Conservation (phyloP, 2,797 vertebrate species). For the Moxostoma hubbsi region DNA sequence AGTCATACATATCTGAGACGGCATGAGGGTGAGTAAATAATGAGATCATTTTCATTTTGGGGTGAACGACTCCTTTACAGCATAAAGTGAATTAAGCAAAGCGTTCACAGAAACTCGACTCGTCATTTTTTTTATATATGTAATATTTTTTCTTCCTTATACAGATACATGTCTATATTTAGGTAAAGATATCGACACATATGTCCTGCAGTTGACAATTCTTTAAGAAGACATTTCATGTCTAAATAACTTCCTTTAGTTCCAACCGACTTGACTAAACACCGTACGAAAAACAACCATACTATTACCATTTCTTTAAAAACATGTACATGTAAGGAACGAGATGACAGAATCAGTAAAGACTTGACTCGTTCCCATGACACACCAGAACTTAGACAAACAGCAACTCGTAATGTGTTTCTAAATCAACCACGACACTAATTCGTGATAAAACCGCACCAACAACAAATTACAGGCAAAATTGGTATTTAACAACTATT, state of each 20-base stretch:
- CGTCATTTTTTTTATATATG: no score
- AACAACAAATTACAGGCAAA: background rate
- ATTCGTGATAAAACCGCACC: background rate
- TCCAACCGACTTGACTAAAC: background rate
- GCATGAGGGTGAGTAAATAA: no score
- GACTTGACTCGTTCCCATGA: background rate
- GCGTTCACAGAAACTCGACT: no score
- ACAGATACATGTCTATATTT: background rate
- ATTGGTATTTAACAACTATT: background rate
- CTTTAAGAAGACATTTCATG: background rate
- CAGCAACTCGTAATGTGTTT: background rate
- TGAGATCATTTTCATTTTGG: no score
- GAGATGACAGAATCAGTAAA: background rate
- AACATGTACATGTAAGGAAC: no score
- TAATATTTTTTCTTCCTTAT: background rate
- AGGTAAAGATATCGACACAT: background rate
- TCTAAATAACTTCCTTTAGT: background rate
- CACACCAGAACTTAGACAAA: background rate
- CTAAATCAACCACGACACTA: background rate
- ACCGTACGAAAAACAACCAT: no score
- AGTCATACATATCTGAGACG: no score
- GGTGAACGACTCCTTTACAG: no score
- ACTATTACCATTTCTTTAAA: background rate
- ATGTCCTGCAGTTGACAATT: background rate
- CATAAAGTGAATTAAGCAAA: no score